phyloP scores from a whole-genome alignment of 2,113 vertebrate species.

The Ctenodactylus gundi region DNA sequence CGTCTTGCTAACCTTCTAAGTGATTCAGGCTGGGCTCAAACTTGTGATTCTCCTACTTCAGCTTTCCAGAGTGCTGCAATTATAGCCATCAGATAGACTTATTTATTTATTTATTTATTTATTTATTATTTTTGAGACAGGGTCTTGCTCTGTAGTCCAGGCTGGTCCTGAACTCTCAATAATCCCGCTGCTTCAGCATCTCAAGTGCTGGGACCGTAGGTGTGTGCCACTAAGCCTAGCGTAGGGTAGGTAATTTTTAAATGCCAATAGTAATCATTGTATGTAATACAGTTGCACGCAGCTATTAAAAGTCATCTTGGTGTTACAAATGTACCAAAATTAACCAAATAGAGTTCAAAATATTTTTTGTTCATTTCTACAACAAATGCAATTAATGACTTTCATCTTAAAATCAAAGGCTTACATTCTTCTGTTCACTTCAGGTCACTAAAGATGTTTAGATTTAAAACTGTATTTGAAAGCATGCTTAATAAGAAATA shows the following conservation, averaged over 20 bases:
- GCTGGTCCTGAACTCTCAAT: no score
- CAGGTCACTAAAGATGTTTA: not conserved
- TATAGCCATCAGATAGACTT: no score
- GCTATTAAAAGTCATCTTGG: conserved; percentile 10
- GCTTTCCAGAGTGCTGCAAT: no score
- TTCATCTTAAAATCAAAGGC: not conserved
- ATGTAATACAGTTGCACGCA: not conserved
- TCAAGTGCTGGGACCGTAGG: no score
- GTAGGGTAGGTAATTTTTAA: conserved; percentile 22
- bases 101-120: no score
- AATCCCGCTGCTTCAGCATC: no score
- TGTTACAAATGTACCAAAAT: conserved; percentile 12
- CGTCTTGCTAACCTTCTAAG: no score
- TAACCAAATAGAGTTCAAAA: conserved; percentile 19
- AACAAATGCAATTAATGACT: not conserved
- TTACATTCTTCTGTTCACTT: not conserved
- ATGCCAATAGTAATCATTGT: not conserved
- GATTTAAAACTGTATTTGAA: not conserved
- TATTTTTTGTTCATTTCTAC: not conserved
- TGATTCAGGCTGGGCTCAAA: no score
- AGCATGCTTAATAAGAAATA: not conserved
- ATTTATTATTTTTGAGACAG: no score
- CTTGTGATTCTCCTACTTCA: no score
- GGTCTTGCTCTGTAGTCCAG: no score
- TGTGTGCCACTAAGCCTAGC: no score